Base-by-base conservation (phyloP, 2,113 vertebrate genomes). In the Paramisgurnus dabryanus region DNA sequence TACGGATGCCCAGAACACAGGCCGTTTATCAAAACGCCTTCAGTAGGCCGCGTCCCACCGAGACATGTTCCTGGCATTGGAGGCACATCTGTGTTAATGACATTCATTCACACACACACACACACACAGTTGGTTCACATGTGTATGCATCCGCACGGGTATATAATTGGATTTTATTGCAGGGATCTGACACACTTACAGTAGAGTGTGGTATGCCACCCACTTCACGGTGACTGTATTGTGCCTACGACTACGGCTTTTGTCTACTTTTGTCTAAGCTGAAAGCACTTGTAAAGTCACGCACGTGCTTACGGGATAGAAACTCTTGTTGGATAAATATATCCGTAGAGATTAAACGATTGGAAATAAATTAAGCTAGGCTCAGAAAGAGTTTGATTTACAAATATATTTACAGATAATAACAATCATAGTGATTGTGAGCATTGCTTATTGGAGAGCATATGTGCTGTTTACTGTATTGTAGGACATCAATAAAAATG, bases 11-110 rank as follows among this genome's bases (percentile, higher is more conserved):
- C 61, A 78, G 67, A 67, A 57, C 76, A 80, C 78, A 76, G 49
- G 61, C 65, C 77, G 60, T 83, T 74, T 83, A 67, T 83, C 76
- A 77, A 66, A 77, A 77, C 55, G 75, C 64, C 71, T 67, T 67
- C 45, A 45, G 55, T 75, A 64, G 71, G 79, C 79, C 71, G 50
- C 53, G 22, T 81, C 64, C 78, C 41, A 40, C 27, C 57, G 67
- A 77, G 82, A 76, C 67, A 11, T 58, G 78, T 78, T 60, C 77
- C 78, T 64, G 61, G 68, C 72, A 76, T 78, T 34, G 78, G 64
- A 74, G 60, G 67, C 65, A 84, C 79, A 79, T 84, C 68, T 74
- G 69, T 77, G 70, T 73, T 70, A 57, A 10, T 68, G 67, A 78
- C 58, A 76, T 67, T 76, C 34, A 70, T 82, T 76, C 80, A 78